Conservation (phyloP, 1,140 invertebrate genomes). For the Alviniconcha marisindica region DNA sequence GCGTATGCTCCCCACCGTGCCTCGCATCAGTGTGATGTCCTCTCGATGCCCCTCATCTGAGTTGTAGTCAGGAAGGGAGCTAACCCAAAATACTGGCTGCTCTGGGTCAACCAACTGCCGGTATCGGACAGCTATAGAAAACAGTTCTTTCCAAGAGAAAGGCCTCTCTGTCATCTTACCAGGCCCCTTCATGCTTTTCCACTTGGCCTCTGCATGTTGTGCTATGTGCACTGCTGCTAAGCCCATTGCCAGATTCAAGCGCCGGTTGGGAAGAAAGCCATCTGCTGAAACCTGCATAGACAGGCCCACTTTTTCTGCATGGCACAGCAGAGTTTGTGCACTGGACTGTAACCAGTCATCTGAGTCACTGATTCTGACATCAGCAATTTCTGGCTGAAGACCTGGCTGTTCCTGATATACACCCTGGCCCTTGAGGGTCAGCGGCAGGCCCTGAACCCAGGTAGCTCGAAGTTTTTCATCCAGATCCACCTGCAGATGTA, state of each 20-base stretch:
- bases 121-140: slow-evolving; percentile 67
- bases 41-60: slow-evolving; percentile 61
- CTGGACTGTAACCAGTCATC: slow-evolving; percentile 53
- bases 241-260: slow-evolving; percentile 71
- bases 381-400: slow-evolving; percentile 67
- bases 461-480: slow-evolving; percentile 18
- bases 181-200: slow-evolving; percentile 17
- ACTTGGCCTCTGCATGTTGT: slow-evolving; percentile 63
- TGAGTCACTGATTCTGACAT: slow-evolving; percentile 39
- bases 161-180: slow-evolving; percentile 4
- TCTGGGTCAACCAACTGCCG: slow-evolving; percentile 67
- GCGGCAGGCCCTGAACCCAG: slow-evolving; percentile 31
- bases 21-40: slow-evolving; percentile 69
- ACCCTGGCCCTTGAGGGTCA: slow-evolving; percentile 24
- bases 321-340: slow-evolving; percentile 62
- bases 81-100: slow-evolving; percentile 69
- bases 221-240: slow-evolving; percentile 69
- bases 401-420: slow-evolving; percentile 70
- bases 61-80: slow-evolving; percentile 61
- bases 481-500: slow-evolving; percentile 22
- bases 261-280: slow-evolving; percentile 63
- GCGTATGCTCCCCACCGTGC: slow-evolving; percentile 65
- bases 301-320: slow-evolving; percentile 65
- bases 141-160: slow-evolving; percentile 66
- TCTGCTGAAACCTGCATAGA: slow-evolving; percentile 68